A percentile compares a stretch with the other conserved stretches of the same genome.
These are phyloP conservation scores for Garra rufa DNA, from an alignment of 2,113 vertebrate genomes.

Conservation along the genomic window DNA sequence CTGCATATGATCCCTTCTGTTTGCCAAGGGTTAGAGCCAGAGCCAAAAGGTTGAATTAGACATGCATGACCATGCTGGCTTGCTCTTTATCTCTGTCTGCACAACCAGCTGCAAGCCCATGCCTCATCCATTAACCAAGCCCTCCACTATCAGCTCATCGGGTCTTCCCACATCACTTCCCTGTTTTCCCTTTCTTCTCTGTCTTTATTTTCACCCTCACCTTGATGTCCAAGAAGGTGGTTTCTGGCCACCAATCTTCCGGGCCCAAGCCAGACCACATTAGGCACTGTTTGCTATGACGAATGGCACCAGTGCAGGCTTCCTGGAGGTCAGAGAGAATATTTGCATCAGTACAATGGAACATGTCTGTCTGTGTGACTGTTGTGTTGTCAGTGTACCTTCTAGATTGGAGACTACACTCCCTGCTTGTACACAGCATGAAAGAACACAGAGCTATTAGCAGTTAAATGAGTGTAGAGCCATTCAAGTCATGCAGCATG, in stretches of 20 bases:
- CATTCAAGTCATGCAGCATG: constrained; percentile 2
- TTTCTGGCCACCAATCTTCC: constrained; percentile 47
- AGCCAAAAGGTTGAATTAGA: constrained; percentile 44
- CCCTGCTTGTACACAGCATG: constrained; percentile 4
- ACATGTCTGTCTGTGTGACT: background rate
- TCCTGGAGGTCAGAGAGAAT: constrained; percentile 38
- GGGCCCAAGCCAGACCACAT: background rate
- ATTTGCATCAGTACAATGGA: constrained; percentile 45
- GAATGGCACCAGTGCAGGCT: constrained; percentile 34
- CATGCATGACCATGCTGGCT: constrained; percentile 56
- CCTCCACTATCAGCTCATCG: constrained; percentile 35
- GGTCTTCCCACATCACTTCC: constrained; percentile 16
- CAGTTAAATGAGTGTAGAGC: constrained; percentile 21
- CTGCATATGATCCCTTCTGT: background rate
- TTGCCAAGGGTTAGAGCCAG: background rate
- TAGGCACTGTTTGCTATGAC: constrained; percentile 2
- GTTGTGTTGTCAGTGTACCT: constrained; percentile 5
- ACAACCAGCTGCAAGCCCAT: constrained; percentile 44
- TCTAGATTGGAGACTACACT: background rate
- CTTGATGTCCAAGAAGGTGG: constrained; percentile 46
- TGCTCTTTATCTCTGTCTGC: constrained; percentile 61
- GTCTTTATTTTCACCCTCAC: constrained; percentile 53
- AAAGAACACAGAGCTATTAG: constrained; percentile 12
- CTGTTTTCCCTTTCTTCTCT: background rate
- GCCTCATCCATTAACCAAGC: constrained; percentile 52